Evolutionary conservation across 2,888 invertebrate genomes (phyloP).

Genomic region (Cerastis rubricosa): DNA sequence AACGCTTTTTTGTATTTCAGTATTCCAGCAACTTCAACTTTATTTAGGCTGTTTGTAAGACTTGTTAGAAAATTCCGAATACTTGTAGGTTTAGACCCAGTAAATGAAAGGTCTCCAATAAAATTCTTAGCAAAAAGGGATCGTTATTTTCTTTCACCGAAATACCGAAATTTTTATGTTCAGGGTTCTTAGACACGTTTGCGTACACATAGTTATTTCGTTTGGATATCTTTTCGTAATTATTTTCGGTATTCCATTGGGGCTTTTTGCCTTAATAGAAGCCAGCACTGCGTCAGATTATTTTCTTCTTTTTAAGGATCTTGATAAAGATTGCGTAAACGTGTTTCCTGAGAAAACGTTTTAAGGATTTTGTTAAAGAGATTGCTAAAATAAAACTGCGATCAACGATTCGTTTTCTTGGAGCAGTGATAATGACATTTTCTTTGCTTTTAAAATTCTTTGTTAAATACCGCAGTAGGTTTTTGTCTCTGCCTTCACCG

Average conservation of each 20-base stretch:
- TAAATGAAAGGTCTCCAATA: constrained; percentile 25
- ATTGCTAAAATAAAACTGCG: constrained; percentile 20
- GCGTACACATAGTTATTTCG: constrained; percentile 47
- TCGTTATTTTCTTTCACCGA: constrained; percentile 19
- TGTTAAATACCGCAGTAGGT: neutral
- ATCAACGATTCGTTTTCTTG: constrained; percentile 18
- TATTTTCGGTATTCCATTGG: constrained; percentile 39
- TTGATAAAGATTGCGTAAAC: constrained; percentile 26
- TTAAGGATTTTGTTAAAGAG: constrained; percentile 11
- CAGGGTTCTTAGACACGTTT: constrained; percentile 22
- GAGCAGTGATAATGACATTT: constrained; percentile 6
- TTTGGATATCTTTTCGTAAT: constrained; percentile 39
- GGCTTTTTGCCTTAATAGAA: constrained; percentile 25
- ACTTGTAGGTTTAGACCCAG: constrained; percentile 21
- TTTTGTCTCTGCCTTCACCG: neutral
- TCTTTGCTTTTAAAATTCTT: neutral
- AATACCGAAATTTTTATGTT: constrained; percentile 6
- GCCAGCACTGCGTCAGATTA: neutral
- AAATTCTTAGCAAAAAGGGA: constrained; percentile 39
- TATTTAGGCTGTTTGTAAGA: constrained; percentile 4
- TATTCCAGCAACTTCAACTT: constrained; percentile 17
- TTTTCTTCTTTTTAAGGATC: constrained; percentile 24
- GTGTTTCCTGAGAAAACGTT: neutral
- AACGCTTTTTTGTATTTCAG: constrained; percentile 17
- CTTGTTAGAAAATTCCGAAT: constrained; percentile 23